Evolutionary conservation across 2,113 vertebrate genomes (phyloP), one percentile per base, ranked within the genome.

Genomic region (Coptodon rendalli): DNA sequence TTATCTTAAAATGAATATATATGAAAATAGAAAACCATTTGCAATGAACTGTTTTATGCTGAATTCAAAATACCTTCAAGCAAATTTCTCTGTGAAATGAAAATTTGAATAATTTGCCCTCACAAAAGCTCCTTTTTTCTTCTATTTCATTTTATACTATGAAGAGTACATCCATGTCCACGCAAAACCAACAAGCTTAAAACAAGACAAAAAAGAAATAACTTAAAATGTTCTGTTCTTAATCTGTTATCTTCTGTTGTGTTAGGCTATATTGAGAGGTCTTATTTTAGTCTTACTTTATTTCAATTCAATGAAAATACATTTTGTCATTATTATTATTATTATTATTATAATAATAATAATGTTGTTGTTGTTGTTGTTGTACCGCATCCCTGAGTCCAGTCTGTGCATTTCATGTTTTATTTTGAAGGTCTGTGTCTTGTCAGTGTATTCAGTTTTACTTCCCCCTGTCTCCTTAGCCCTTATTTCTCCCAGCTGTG

Each of bases 61-160:
- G 54, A 57, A 14, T 27, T 27, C 22, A 0, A 57, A 57, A 14
- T 2, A 1, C 54, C 27, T 27, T 57, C 24, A 57, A 57, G 54
- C 22, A 8, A 57, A 3, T 57, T 14, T 7, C 27, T 57, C 54
- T 27, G 54, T 57, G 22, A 57, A 57, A 57, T 57, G 6, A 27
- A 57, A 57, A 27, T 57, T 57, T 57, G 1, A 57, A 57, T 57
- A 27, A 22, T 57, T 57, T 57, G 4, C 0, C 2, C 54, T 57
- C 7, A 57, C 6, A 14, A n/a, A n/a, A n/a, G n/a, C n/a, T n/a
- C n/a, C n/a, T n/a, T 56, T 56, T 56, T 56, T 56, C 54, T 56
- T 56, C 4, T 0, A 27, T 27, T 57, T 57, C 1, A 0, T 57
- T 14, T 57, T 14, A 14, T 27, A 0, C 22, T 57, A 3, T 56